Conservation (phyloP, 2,113 vertebrate species). For the Rattus norvegicus region DNA sequence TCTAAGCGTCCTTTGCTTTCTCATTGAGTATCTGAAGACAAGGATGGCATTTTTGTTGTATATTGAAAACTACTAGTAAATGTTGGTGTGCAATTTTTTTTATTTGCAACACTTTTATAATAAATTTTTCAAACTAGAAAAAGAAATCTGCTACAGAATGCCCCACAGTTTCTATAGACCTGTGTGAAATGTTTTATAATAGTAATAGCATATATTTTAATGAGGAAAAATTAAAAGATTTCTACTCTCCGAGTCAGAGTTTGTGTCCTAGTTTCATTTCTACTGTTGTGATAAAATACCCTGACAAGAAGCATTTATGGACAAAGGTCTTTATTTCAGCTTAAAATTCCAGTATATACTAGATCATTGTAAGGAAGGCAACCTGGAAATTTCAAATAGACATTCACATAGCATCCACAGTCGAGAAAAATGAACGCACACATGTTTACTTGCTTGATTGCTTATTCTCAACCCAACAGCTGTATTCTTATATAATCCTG, state of each 20-base stretch:
- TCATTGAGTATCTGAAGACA: conserved; percentile 20
- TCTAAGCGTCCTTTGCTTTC: conserved; percentile 1
- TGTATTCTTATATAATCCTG: not conserved
- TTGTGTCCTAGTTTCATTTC: not conserved
- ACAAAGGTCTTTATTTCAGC: not conserved
- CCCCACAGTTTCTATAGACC: not conserved
- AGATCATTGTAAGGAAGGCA: too few species aligned
- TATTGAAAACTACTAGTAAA: not conserved
- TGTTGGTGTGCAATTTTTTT: not conserved
- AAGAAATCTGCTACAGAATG: not conserved
- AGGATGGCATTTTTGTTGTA: not conserved
- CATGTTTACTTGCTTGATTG: not conserved
- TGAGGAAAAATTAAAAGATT: conserved; percentile 34
- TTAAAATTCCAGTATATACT: not conserved
- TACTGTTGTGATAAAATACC: not conserved
- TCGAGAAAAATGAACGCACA: too few species aligned
- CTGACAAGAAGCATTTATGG: not conserved
- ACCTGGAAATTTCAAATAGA: not conserved
- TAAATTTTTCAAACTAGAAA: not conserved
- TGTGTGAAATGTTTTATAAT: not conserved
- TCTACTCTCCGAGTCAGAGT: not conserved
- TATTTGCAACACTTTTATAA: not conserved
- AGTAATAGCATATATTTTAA: not conserved
- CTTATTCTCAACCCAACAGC: not conserved
- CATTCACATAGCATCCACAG: not conserved